Percentiles rank a stretch among this genome's conserved stretches.
Conservation (phyloP, 92 coral and sea anemone species). For the Porites cylindrica region DNA sequence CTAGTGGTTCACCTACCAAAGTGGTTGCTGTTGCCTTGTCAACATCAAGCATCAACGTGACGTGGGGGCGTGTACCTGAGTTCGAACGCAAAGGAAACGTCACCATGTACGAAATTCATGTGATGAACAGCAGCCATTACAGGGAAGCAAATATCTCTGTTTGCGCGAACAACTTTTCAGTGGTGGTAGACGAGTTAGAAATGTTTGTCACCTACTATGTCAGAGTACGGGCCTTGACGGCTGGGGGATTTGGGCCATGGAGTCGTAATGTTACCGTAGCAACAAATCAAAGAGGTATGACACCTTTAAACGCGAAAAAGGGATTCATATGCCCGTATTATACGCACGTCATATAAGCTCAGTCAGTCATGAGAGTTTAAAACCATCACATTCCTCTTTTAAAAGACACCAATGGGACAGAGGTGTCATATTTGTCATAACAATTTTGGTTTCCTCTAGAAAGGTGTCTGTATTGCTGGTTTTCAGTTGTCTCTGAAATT, state of each 20-base stretch:
- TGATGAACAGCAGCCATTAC: neutral
- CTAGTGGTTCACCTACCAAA: slow-evolving; percentile 48
- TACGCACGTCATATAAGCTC: too few species aligned
- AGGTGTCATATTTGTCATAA: too few species aligned
- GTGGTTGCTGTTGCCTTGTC: slow-evolving; percentile 24
- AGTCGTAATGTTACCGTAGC: slow-evolving; percentile 23
- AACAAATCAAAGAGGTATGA: slow-evolving; percentile 56
- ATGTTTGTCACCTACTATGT: slow-evolving; percentile 56
- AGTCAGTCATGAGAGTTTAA: too few species aligned
- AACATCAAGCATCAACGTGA: slow-evolving; percentile 31
- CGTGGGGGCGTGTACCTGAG: slow-evolving; percentile 56
- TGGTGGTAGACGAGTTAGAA: slow-evolving; percentile 3
- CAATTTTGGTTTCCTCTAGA: too few species aligned
- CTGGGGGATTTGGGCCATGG: slow-evolving; percentile 47
- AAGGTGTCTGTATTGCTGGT: too few species aligned
- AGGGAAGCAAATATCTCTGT: neutral
- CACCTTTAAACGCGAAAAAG: neutral
- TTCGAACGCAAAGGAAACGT: slow-evolving; percentile 42
- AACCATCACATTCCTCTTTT: too few species aligned
- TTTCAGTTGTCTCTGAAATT: too few species aligned
- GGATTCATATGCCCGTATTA: too few species aligned
- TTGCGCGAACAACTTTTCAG: neutral
- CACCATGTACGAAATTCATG: slow-evolving; percentile 20
- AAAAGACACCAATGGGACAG: too few species aligned
- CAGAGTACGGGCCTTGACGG: slow-evolving; percentile 54